Conservation (phyloP, 2,797 vertebrate genomes). For the Microchirus variegatus region DNA sequence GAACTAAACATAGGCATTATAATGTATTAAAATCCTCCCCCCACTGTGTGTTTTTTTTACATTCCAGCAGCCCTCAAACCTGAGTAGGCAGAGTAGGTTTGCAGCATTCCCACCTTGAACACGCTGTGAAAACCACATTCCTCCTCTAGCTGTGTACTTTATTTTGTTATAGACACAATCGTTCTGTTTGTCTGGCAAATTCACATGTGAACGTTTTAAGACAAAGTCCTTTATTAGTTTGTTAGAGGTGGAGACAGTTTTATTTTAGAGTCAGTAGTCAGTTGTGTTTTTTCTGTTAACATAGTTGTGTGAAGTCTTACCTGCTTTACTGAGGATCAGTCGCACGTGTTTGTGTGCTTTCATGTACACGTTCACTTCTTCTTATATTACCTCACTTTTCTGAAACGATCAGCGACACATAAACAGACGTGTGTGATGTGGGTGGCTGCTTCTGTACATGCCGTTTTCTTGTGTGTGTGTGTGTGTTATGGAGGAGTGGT, state of each 20-base stretch:
- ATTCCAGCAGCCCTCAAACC: neutral
- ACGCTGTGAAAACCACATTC: neutral
- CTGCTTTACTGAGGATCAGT: neutral
- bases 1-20: neutral
- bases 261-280: neutral
- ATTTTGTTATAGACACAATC: neutral
- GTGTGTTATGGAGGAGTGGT: no score
- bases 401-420: slow-evolving; percentile 2
- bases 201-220: neutral
- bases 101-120: neutral
- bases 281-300: no score
- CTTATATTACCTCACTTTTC: neutral
- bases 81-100: neutral
- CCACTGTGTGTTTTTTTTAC: neutral
- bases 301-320: neutral
- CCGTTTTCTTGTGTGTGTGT: slow-evolving; percentile 34
- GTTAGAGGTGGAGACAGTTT: neutral
- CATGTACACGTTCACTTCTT: neutral
- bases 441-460: slow-evolving; percentile 40
- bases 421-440: slow-evolving; percentile 25
- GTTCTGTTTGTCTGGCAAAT: neutral
- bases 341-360: neutral
- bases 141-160: slow-evolving; percentile 3
- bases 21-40: no score
- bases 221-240: no score